Evolutionary conservation across 2,888 invertebrate genomes (phyloP).

Genomic region (Leistus spinibarbis): DNA sequence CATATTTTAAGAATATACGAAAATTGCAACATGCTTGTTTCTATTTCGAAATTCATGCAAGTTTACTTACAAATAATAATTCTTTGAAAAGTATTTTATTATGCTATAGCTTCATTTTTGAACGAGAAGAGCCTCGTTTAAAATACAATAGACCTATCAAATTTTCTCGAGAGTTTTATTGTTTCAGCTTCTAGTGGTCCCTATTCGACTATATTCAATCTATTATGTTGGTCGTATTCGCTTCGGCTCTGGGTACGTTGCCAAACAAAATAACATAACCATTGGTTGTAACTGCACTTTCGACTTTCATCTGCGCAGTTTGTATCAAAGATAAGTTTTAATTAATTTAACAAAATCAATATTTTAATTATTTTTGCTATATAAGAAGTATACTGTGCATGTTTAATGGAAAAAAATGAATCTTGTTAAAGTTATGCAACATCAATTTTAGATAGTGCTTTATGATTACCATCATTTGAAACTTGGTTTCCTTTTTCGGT

Average conservation of each 20-base stretch:
- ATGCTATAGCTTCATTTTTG: too few species aligned
- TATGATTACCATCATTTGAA: background rate
- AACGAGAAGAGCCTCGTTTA: too few species aligned
- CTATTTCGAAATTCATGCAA: too few species aligned
- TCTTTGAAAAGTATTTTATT: too few species aligned
- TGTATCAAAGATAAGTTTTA: background rate
- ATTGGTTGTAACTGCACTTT: background rate
- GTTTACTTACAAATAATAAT: too few species aligned
- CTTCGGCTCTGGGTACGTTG: background rate
- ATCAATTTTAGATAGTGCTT: background rate
- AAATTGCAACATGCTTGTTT: too few species aligned
- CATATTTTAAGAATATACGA: too few species aligned
- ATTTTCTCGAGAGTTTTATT: background rate
- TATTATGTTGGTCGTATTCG: background rate
- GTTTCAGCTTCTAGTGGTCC: background rate
- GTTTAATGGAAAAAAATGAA: background rate
- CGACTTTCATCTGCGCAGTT: background rate
- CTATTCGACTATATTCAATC: too few species aligned
- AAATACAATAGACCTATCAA: background rate
- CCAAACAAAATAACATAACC: background rate
- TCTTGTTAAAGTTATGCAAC: background rate
- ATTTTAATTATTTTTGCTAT: background rate
- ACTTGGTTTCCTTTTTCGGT: too few species aligned
- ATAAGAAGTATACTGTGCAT: background rate
- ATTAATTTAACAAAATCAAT: background rate